phyloP scores from a whole-genome alignment of 2,888 invertebrate genomes.

The Hirtodrosophila confusa region DNA sequence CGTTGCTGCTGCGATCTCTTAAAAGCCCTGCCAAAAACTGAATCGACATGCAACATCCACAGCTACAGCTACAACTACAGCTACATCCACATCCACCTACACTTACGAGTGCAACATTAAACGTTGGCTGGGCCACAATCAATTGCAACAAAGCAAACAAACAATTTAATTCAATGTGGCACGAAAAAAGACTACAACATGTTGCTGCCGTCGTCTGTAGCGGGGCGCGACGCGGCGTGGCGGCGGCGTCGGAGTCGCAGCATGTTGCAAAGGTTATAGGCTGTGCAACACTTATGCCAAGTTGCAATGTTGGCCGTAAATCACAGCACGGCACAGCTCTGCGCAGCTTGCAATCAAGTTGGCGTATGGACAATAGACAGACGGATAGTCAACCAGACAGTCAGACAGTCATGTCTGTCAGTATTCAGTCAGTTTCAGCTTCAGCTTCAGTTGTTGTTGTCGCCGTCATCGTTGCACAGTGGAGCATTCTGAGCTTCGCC shows the following conservation, averaged over 20 bases:
- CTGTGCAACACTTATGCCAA: constrained; percentile 83
- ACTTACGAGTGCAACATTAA: constrained; percentile 58
- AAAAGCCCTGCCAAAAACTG: constrained; percentile 34
- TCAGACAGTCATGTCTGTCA: constrained; percentile 65
- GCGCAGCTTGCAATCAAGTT: constrained; percentile 56
- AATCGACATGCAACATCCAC: constrained; percentile 43
- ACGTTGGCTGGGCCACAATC: constrained; percentile 77
- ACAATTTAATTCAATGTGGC: constrained; percentile 83
- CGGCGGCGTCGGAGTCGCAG: constrained; percentile 38
- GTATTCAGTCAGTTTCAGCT: constrained; percentile 57
- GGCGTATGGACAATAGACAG: constrained; percentile 45
- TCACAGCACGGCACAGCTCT: constrained; percentile 55
- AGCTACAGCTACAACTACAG: too few species aligned
- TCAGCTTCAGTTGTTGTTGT: constrained; percentile 17
- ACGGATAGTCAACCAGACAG: constrained; percentile 28
- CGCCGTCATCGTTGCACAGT: constrained; percentile 22
- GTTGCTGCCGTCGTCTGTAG: constrained; percentile 51
- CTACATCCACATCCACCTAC: constrained; percentile 62
- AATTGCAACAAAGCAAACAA: constrained; percentile 82
- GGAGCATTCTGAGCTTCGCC: too few species aligned
- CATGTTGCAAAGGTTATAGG: constrained; percentile 81
- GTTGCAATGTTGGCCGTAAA: constrained; percentile 81
- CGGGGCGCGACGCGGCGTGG: neutral
- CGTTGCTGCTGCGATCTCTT: constrained; percentile 30
- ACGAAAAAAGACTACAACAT: constrained; percentile 65